Evolutionary conservation across 2,888 invertebrate genomes (phyloP).

Genomic region (Troilus luridus): DNA sequence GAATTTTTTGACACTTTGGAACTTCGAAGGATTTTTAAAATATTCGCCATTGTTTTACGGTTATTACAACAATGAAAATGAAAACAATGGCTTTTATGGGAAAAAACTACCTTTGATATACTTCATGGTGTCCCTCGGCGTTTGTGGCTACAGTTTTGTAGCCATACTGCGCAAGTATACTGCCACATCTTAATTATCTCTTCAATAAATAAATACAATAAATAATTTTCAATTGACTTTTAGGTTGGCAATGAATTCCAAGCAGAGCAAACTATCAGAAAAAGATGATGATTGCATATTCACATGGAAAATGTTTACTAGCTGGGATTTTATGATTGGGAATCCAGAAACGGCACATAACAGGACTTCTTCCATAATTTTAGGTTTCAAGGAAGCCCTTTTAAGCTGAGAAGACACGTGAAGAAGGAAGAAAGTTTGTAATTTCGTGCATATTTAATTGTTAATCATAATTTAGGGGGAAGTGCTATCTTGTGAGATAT

Average conservation of each 20-base stretch:
- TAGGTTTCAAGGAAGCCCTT: conserved; percentile 91
- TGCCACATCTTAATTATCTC: neutral
- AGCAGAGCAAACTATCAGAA: conserved; percentile 93
- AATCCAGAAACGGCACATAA: conserved; percentile 96
- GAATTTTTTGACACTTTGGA: conserved; percentile 94
- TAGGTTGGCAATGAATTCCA: conserved; percentile 97
- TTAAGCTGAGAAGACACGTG: conserved; percentile 89
- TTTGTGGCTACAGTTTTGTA: conserved; percentile 95
- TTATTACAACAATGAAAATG: conserved; percentile 84
- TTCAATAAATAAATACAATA: neutral
- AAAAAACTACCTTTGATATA: conserved; percentile 95
- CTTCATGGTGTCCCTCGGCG: conserved; percentile 89
- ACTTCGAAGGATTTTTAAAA: conserved; percentile 91
- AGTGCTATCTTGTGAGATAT: too few species aligned
- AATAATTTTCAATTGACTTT: conserved; percentile 63
- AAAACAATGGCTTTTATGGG: conserved; percentile 69
- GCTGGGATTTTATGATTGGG: conserved; percentile 99
- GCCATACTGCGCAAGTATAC: conserved; percentile 91
- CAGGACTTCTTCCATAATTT: conserved; percentile 87
- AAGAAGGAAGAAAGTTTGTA: conserved; percentile 77
- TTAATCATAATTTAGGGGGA: neutral
- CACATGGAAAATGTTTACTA: conserved; percentile 96
- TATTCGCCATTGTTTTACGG: conserved; percentile 98
- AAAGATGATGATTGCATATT: conserved; percentile 98
- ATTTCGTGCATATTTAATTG: neutral